phyloP scores from a whole-genome alignment of 2,888 invertebrate genomes.

The Eledone cirrhosa region DNA sequence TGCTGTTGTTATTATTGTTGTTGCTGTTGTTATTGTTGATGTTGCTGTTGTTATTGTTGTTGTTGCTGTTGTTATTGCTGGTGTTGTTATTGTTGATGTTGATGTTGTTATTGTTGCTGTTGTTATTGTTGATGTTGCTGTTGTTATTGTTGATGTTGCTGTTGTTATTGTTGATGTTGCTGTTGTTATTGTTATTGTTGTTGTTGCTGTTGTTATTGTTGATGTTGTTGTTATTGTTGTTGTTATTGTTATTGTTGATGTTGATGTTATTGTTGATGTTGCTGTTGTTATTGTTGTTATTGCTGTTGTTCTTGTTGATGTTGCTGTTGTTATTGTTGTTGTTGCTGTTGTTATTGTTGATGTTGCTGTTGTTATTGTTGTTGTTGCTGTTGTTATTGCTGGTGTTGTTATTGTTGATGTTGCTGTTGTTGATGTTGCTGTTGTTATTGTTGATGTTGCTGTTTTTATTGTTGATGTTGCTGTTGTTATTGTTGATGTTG shows the following conservation, averaged over 20 bases:
- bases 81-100: neutral
- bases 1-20: constrained; percentile 8
- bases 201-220: neutral
- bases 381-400: constrained; percentile 16
- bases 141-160: constrained; percentile 2
- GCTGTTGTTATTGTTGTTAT: too few species aligned
- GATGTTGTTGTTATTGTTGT: neutral
- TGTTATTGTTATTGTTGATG: neutral
- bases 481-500: too few species aligned
- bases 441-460: too few species aligned
- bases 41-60: neutral
- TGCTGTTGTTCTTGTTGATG: neutral
- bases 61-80: neutral
- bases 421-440: too few species aligned
- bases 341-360: neutral
- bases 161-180: constrained; percentile 1
- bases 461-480: too few species aligned
- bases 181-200: neutral
- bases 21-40: neutral
- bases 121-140: neutral
- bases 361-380: constrained; percentile 2
- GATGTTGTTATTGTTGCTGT: too few species aligned
- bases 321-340: neutral
- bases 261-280: too few species aligned
- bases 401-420: constrained; percentile 31